Evolutionary conservation across 2,113 vertebrate genomes (phyloP).

Genomic region (Manacus vitellinus): DNA sequence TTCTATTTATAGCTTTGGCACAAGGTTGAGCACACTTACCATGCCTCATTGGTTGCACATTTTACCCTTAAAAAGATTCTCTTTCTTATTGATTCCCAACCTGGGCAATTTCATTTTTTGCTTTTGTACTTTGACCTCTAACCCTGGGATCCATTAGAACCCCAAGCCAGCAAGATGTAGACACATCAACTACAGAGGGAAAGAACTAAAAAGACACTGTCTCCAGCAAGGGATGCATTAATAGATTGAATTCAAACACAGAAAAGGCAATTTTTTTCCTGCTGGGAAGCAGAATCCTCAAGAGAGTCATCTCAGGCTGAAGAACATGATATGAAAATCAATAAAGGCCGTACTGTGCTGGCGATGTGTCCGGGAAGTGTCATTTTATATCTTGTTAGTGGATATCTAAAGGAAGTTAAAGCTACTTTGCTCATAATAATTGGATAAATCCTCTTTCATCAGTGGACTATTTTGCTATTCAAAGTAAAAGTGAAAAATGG

Average conservation of each 20-base stretch:
- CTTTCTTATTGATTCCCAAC: slow-evolving; percentile 70
- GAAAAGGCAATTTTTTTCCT: slow-evolving; percentile 79
- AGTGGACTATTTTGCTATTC: slow-evolving; percentile 62
- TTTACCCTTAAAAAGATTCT: slow-evolving; percentile 57
- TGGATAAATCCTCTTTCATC: slow-evolving; percentile 75
- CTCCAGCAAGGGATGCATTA: slow-evolving; percentile 76
- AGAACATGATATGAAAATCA: slow-evolving; percentile 86
- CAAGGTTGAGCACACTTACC: slow-evolving; percentile 30
- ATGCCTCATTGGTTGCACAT: slow-evolving; percentile 58
- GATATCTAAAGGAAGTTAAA: slow-evolving; percentile 78
- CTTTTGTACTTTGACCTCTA: slow-evolving; percentile 71
- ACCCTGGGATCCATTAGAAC: slow-evolving; percentile 76
- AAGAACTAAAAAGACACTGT: slow-evolving; percentile 77
- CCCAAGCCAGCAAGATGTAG: slow-evolving; percentile 70
- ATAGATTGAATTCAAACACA: slow-evolving; percentile 79
- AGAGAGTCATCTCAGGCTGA: slow-evolving; percentile 74
- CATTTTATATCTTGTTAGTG: slow-evolving; percentile 77
- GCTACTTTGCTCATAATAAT: slow-evolving; percentile 77
- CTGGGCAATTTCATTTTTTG: slow-evolving; percentile 66
- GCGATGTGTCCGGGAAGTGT: slow-evolving; percentile 81
- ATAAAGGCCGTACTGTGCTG: slow-evolving; percentile 76
- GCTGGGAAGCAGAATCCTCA: slow-evolving; percentile 79
- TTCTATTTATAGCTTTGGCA: slow-evolving; percentile 45
- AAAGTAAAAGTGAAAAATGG: slow-evolving; percentile 57
- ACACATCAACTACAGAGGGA: slow-evolving; percentile 73